Percentiles rank a stretch among this genome's conserved stretches.
Evolutionary conservation across 2,113 vertebrate species (phyloP).

Genomic region (Neolamprologus hecqui): DNA sequence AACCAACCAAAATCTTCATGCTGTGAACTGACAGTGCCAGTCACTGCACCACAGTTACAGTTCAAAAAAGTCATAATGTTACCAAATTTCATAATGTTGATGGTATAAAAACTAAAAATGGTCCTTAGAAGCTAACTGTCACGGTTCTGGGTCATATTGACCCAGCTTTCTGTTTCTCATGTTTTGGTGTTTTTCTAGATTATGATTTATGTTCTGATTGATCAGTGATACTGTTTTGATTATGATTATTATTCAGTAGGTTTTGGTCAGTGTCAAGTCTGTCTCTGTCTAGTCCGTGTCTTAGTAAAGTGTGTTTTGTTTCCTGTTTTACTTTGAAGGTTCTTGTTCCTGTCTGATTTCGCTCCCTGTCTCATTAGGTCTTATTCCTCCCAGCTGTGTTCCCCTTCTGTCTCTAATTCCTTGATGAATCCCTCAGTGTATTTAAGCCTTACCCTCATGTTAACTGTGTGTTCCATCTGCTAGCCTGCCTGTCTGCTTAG

Average conservation of each 20-base stretch:
- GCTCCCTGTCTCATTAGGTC: background rate
- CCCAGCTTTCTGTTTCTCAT: too few relatives aligned
- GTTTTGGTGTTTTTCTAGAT: too few relatives aligned
- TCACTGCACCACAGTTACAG: background rate
- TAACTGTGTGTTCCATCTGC: accelerated
- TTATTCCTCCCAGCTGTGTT: background rate
- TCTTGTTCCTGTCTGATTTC: background rate
- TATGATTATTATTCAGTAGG: background rate
- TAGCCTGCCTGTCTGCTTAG: accelerated
- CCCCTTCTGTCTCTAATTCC: background rate
- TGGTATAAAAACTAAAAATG: background rate
- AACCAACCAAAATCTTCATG: background rate
- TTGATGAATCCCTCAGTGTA: background rate
- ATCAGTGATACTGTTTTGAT: too few relatives aligned
- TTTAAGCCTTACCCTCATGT: background rate
- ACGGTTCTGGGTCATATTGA: background rate
- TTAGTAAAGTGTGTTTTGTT: background rate
- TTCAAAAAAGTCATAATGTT: background rate
- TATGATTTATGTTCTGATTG: too few relatives aligned
- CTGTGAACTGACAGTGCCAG: background rate
- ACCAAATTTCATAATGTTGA: background rate
- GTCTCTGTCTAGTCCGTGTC: background rate
- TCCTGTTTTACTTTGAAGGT: background rate
- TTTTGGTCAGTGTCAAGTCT: background rate
- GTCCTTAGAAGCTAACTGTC: background rate